Base-by-base conservation (phyloP, 2,797 vertebrate species). In the Sylvilagus floridanus region DNA sequence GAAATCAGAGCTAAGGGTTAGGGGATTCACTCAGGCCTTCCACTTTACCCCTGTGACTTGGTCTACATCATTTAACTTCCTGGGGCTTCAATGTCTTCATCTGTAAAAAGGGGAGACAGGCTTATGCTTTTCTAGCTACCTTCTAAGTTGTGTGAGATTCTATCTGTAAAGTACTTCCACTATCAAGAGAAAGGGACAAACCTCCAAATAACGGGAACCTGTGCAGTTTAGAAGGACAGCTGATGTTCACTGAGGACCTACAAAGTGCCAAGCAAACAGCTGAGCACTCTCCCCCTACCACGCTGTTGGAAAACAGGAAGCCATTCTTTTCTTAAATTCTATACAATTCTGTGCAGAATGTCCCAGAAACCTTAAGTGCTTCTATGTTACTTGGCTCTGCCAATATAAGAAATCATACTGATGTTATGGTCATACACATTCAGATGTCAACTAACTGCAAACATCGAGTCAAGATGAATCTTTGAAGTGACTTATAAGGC, bases 401-500 rank as follows among this genome's bases (percentile, higher is more conserved):
- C 28, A 75, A 54, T 35, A 28, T 19, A 63, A 47, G 37, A 84
- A 72, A 78, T 63, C 52, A 72, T 50, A 19, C 5, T 60, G 94
- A 21, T 35, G 11, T 68, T 16, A 30, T 57, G 19, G 1, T 1
- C 35, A 17, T 62, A 92, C 32, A 26, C 4, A 60, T 52, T 62
- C n/a, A 76, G 10, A 24, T 7, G 66, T 82, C 69, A 57, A 28
- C 21, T 89, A 77, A 72, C 37, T 60, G 22, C 21, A 30, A 68
- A 21, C 32, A 22, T 90, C 72, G 42, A n/a, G 57, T 78, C 62
- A 89, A 72, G 42, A 47, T 42, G 79, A 85, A 83, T 30, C 69
- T 88, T 79, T 62, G n/a, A 94, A 65, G 50, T 57, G 22, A 65
- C 17, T 85, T 89, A 16, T 35, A 82, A 78, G 77, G 35, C 77